Evolutionary conservation across 2,113 vertebrate species (phyloP).

Genomic region (Ailurus styani): DNA sequence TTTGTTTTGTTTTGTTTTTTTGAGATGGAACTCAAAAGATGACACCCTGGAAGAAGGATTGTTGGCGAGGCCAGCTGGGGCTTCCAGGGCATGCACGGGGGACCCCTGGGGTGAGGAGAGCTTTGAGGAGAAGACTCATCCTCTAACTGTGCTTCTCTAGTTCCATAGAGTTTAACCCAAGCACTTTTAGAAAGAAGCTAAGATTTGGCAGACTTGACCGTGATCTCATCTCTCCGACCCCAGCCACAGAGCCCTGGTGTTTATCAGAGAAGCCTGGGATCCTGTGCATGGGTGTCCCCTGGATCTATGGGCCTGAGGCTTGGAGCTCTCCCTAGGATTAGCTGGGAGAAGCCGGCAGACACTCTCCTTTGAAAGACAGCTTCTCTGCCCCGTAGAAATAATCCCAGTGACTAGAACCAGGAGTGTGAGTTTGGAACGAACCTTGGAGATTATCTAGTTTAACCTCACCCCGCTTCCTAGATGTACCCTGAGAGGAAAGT

Average conservation of each 20-base stretch:
- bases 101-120: background rate
- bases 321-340: background rate
- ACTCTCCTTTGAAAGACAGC: background rate
- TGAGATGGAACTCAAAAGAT: background rate
- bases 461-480: background rate
- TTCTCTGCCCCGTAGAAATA: background rate
- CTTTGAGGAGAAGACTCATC: background rate
- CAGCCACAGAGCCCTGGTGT: background rate
- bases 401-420: background rate
- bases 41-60: background rate
- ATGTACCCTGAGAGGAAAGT: background rate
- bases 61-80: background rate
- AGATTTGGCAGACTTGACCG: background rate
- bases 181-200: background rate
- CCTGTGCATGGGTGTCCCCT: rapidly evolving
- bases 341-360: background rate
- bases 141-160: background rate
- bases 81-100: no score
- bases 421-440: background rate
- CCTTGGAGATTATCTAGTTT: background rate
- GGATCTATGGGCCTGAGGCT: background rate
- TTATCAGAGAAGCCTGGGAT: background rate
- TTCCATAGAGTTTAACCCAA: background rate
- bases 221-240: background rate
- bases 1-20: background rate